Conservation (phyloP, 2,113 vertebrate species). For the Jacana jacana region DNA sequence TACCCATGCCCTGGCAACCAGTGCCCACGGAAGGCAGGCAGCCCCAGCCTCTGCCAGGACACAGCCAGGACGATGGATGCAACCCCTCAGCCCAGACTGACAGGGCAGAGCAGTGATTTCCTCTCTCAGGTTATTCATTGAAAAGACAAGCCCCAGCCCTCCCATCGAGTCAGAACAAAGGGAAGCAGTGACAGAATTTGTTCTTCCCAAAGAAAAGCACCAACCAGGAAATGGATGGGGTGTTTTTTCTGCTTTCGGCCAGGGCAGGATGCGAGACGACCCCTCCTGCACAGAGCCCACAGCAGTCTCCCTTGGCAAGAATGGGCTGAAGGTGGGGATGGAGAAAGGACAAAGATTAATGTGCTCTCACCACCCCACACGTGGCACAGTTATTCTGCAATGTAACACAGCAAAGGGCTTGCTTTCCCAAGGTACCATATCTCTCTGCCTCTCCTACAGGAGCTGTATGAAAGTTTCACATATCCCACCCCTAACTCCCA, state of each 20-base stretch:
- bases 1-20: accelerated
- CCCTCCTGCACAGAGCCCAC: too few relatives aligned
- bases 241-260: background rate
- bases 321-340: background rate
- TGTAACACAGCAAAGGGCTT: background rate
- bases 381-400: background rate
- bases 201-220: background rate
- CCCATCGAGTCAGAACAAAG: background rate
- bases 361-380: too few relatives aligned
- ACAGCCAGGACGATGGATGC: background rate
- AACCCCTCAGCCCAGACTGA: accelerated
- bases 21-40: background rate
- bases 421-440: background rate
- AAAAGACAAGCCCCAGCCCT: background rate
- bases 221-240: accelerated
- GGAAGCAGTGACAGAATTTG: background rate
- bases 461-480: background rate
- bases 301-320: background rate
- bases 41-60: background rate
- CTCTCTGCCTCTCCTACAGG: background rate
- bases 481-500: background rate
- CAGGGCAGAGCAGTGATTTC: background rate
- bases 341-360: background rate
- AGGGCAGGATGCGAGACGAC: background rate
- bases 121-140: background rate